Conservation (phyloP, 1,140 invertebrate species). For the Eulimnadia texana region DNA sequence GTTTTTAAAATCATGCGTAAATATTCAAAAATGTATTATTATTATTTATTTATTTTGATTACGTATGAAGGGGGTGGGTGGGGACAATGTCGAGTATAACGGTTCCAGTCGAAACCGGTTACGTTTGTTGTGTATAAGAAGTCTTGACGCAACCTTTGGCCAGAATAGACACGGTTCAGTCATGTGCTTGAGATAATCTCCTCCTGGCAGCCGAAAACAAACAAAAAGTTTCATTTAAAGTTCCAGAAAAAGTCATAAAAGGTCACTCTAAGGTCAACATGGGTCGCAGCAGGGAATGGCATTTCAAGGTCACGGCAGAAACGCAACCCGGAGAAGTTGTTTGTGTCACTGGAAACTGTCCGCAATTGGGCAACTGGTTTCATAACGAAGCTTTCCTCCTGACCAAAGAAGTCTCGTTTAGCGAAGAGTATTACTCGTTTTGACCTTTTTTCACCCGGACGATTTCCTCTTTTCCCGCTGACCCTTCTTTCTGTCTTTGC, state of each 20-base stretch:
- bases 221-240: too few relatives aligned
- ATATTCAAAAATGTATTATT: too few relatives aligned
- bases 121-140: too few relatives aligned
- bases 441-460: not conserved
- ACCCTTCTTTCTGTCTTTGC: not conserved
- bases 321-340: conserved; percentile 28
- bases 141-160: too few relatives aligned
- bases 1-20: too few relatives aligned
- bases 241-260: conserved; percentile 20
- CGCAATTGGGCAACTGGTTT: conserved; percentile 36
- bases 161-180: too few relatives aligned
- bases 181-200: too few relatives aligned
- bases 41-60: too few relatives aligned
- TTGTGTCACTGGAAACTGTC: conserved; percentile 36
- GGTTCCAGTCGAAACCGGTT: too few relatives aligned
- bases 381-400: conserved; percentile 26
- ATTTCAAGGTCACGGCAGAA: conserved; percentile 31
- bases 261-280: conserved; percentile 19
- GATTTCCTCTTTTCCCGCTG: not conserved
- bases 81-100: too few relatives aligned
- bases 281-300: conserved; percentile 24
- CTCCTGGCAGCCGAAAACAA: too few relatives aligned
- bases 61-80: too few relatives aligned
- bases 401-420: conserved; percentile 15
- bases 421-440: conserved; percentile 13